Evolutionary conservation across 2,888 invertebrate genomes (phyloP).

Genomic region (Polyploca ridens): DNA sequence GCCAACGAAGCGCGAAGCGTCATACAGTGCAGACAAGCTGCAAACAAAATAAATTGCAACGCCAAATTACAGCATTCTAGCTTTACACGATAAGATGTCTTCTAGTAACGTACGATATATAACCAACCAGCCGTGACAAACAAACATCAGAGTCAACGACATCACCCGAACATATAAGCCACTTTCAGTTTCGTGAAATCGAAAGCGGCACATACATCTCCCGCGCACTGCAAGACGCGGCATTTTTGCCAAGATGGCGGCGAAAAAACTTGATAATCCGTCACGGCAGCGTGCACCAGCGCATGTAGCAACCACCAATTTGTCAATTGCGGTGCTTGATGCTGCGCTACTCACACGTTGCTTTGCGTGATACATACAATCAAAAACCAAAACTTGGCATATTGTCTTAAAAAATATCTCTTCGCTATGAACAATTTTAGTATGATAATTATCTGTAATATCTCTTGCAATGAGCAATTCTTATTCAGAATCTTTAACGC

Average conservation of each 20-base stretch:
- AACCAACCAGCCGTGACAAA: constrained; percentile 78
- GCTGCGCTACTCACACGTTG: constrained; percentile 38
- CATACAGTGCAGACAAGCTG: constrained; percentile 55
- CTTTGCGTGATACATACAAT: constrained; percentile 32
- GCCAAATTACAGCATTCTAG: constrained; percentile 68
- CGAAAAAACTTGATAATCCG: constrained; percentile 73
- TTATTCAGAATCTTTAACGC: constrained; percentile 16
- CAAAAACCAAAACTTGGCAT: constrained; percentile 21
- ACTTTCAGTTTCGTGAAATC: constrained; percentile 83
- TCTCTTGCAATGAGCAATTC: not conserved
- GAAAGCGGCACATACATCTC: constrained; percentile 76
- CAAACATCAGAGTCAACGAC: constrained; percentile 82
- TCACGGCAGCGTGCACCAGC: constrained; percentile 61
- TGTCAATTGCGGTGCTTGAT: constrained; percentile 57
- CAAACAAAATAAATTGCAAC: constrained; percentile 71
- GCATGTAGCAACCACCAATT: constrained; percentile 63
- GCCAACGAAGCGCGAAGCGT: constrained; percentile 55
- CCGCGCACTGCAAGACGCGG: constrained; percentile 60
- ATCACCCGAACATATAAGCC: constrained; percentile 77
- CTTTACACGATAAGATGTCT: constrained; percentile 68
- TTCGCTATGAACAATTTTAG: not conserved
- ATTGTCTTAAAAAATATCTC: constrained; percentile 5
- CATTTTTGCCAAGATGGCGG: constrained; percentile 73
- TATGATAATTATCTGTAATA: not conserved
- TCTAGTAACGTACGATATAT: constrained; percentile 54